Conservation (phyloP, 2,888 invertebrate genomes). For the Nomada lathburiana region DNA sequence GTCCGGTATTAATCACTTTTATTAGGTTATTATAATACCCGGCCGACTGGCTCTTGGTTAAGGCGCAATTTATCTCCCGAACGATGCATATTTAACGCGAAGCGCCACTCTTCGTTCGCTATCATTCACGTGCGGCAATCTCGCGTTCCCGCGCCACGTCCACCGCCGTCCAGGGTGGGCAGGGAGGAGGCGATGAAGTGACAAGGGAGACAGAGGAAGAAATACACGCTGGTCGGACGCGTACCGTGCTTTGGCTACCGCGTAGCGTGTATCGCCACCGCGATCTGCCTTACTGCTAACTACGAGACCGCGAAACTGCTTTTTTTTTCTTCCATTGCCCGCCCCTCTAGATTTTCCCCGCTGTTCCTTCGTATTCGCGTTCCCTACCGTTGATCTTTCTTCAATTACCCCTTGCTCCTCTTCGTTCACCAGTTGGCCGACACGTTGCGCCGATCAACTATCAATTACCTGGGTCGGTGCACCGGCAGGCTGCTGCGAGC, state of each 20-base stretch:
- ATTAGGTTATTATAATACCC: slow-evolving; percentile 81
- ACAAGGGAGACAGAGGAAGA: slow-evolving; percentile 25
- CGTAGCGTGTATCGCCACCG: slow-evolving; percentile 63
- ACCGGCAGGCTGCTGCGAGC: slow-evolving; percentile 58
- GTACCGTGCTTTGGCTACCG: slow-evolving; percentile 33
- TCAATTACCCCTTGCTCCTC: slow-evolving; percentile 6
- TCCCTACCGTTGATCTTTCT: slow-evolving; percentile 28
- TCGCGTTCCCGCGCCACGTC: slow-evolving; percentile 52
- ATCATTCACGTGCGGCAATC: slow-evolving; percentile 74
- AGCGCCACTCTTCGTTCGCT: slow-evolving; percentile 75
- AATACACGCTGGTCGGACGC: slow-evolving; percentile 27
- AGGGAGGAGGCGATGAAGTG: slow-evolving; percentile 17
- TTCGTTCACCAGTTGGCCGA: slow-evolving; percentile 47
- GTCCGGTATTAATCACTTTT: slow-evolving; percentile 80
- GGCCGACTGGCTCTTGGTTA: slow-evolving; percentile 77
- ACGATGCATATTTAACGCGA: slow-evolving; percentile 77
- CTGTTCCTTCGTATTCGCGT: background rate
- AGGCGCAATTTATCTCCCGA: slow-evolving; percentile 78
- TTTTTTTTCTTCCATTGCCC: slow-evolving; percentile 1
- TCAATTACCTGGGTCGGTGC: slow-evolving; percentile 73
- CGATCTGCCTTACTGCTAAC: slow-evolving; percentile 74
- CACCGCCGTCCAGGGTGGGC: background rate
- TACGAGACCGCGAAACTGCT: slow-evolving; percentile 51
- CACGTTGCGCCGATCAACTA: slow-evolving; percentile 75
- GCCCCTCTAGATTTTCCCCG: slow-evolving; percentile 6